Evolutionary conservation across 2,113 vertebrate species (phyloP).

Genomic region (Nestor notabilis): DNA sequence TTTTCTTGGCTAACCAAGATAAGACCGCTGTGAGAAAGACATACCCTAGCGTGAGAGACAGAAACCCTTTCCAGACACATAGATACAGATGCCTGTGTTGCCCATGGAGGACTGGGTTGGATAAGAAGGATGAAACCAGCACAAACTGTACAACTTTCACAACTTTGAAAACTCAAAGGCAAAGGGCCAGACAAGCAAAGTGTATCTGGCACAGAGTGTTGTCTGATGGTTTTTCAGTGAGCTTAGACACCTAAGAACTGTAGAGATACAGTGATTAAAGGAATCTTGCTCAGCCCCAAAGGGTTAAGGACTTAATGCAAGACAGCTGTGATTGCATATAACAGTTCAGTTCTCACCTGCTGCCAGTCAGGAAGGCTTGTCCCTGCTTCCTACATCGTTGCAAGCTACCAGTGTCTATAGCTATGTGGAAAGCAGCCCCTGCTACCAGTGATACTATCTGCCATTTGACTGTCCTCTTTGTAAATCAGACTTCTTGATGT

Average conservation of each 20-base stretch:
- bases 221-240: background rate
- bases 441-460: background rate
- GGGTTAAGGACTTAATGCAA: rapidly evolving
- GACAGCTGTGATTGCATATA: background rate
- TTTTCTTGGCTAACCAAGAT: background rate
- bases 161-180: background rate
- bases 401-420: background rate
- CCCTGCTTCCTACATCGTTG: background rate
- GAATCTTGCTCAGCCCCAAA: background rate
- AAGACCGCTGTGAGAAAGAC: background rate
- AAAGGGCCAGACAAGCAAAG: background rate
- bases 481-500: background rate
- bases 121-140: background rate
- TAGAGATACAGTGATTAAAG: background rate
- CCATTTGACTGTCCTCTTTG: background rate
- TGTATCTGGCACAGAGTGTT: background rate
- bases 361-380: background rate
- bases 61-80: background rate
- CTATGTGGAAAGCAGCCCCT: background rate
- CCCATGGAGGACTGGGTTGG: background rate
- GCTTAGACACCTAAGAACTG: background rate
- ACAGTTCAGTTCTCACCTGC: background rate
- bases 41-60: background rate
- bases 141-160: background rate
- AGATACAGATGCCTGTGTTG: background rate